A percentile compares a stretch with the other conserved stretches of the same genome.
Evolutionary conservation across 2,888 invertebrate species (phyloP).

Genomic region (Pilophorus perplexus): DNA sequence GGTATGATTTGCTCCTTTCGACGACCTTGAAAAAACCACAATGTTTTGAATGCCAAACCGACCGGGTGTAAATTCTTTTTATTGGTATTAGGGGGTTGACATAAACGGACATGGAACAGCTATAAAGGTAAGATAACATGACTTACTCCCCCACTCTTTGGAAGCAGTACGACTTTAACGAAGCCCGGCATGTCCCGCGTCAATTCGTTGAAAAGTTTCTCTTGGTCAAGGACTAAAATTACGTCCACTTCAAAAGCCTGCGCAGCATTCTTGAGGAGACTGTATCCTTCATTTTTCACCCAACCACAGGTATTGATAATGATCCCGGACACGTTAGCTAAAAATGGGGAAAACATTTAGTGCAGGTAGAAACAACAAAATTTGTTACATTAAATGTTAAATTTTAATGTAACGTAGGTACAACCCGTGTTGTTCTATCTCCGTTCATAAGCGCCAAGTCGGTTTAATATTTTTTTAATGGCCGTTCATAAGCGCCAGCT

Average conservation of each 20-base stretch:
- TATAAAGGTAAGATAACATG: neutral
- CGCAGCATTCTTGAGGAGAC: conserved; percentile 80
- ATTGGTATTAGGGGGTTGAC: neutral
- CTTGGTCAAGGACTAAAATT: conserved; percentile 93
- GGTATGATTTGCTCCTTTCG: conserved; percentile 69
- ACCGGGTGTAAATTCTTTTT: neutral
- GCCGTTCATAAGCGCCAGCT: too few relatives aligned
- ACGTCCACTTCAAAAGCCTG: conserved; percentile 94
- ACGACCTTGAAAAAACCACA: conserved; percentile 64
- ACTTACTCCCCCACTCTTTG: conserved; percentile 94
- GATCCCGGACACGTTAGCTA: conserved; percentile 81
- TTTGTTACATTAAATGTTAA: too few relatives aligned
- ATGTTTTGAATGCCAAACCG: neutral
- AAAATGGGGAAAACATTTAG: conserved; percentile 47
- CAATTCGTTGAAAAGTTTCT: conserved; percentile 90
- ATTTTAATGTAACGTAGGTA: too few relatives aligned
- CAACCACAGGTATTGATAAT: conserved; percentile 98
- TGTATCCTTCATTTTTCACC: conserved; percentile 90
- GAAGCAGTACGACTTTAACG: conserved; percentile 86
- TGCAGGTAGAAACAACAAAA: neutral
- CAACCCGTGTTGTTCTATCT: too few relatives aligned
- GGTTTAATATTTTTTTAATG: too few relatives aligned
- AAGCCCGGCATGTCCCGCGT: conserved; percentile 89
- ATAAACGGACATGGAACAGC: too few relatives aligned
- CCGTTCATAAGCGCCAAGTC: too few relatives aligned